phyloP scores from a whole-genome alignment of 2,888 invertebrate genomes.

The Cepaea hortensis region DNA sequence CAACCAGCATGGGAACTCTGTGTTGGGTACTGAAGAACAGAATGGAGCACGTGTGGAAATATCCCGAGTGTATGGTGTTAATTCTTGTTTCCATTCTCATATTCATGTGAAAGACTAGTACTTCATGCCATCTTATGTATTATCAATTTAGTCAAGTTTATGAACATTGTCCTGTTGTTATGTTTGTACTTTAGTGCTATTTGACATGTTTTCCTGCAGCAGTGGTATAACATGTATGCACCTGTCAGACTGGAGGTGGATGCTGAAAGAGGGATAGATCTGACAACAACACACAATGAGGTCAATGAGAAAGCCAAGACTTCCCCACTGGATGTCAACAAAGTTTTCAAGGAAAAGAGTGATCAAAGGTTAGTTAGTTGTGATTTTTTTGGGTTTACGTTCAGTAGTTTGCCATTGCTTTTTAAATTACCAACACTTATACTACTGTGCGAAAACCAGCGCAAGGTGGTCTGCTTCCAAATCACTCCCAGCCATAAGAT shows the following conservation, averaged over 20 bases:
- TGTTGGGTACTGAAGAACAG: no score
- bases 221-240: conserved; percentile 74
- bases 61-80: no score
- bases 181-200: background rate
- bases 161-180: background rate
- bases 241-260: conserved; percentile 69
- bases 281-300: background rate
- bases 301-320: conserved; percentile 45
- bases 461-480: background rate
- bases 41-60: no score
- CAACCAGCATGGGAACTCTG: no score
- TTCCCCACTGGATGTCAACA: conserved; percentile 65
- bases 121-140: background rate
- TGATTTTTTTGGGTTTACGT: background rate
- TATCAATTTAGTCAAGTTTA: background rate
- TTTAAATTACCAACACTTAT: background rate
- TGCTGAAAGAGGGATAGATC: conserved; percentile 53
- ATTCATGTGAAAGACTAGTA: background rate
- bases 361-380: conserved; percentile 67
- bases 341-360: conserved; percentile 71
- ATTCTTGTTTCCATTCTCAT: no score
- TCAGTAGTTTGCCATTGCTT: background rate
- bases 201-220: conserved; percentile 56
- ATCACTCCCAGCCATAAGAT: background rate
- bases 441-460: no score